phyloP scores from a whole-genome alignment of 2,797 vertebrate species.

The Microhierax caerulescens region DNA sequence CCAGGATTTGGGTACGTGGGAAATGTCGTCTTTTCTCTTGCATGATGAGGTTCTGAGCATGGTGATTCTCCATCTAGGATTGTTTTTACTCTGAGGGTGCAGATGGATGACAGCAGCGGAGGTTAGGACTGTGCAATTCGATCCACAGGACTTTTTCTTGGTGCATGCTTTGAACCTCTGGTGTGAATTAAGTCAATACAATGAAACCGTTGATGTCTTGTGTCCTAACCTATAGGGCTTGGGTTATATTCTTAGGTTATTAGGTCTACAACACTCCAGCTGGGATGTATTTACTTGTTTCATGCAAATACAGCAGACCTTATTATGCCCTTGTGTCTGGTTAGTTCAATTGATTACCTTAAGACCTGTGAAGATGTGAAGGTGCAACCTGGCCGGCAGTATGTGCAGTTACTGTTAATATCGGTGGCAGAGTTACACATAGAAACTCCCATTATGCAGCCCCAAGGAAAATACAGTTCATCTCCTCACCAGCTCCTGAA shows the following conservation, averaged over 20 bases:
- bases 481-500: not conserved
- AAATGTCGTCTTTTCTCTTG: not conserved
- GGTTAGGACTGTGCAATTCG: not conserved
- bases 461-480: not conserved
- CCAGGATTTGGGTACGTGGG: not conserved
- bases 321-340: not conserved
- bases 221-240: not conserved
- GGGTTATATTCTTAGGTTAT: not conserved
- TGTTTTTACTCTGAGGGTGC: not conserved
- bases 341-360: not conserved
- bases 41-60: not conserved
- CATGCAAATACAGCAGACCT: not conserved
- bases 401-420: not conserved
- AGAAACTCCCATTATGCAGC: not conserved
- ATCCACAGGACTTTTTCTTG: not conserved
- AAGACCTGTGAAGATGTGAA: not conserved
- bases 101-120: not conserved
- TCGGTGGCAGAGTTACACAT: not conserved
- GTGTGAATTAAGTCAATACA: not conserved
- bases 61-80: not conserved
- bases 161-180: not conserved
- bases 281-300: not conserved
- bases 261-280: not conserved
- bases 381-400: not conserved
- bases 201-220: not conserved